Conservation (phyloP, 2,113 vertebrate genomes). For the Eonycteris spelaea region DNA sequence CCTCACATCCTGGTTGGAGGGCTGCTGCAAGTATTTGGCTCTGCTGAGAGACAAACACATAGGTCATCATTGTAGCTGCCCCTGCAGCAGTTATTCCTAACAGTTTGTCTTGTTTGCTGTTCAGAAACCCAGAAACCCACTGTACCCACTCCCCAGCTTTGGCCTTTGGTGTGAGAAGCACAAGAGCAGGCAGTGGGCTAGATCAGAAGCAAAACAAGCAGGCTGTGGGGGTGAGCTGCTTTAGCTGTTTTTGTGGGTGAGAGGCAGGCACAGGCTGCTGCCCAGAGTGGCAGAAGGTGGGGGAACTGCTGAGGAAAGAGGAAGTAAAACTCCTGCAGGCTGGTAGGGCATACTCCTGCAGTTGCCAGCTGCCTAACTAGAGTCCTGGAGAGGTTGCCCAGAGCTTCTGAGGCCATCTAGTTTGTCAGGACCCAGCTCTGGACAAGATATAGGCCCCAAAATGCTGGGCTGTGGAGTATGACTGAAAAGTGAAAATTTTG, state of each 20-base stretch:
- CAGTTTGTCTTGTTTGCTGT: background rate
- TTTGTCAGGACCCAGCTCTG: background rate
- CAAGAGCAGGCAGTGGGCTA: background rate
- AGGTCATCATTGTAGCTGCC: background rate
- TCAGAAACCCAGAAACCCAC: background rate
- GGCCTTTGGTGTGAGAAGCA: background rate
- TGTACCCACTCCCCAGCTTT: background rate
- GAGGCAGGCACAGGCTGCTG: background rate
- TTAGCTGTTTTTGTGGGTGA: background rate
- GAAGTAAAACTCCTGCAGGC: constrained; percentile 1
- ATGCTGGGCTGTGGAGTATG: background rate
- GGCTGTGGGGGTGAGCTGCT: background rate
- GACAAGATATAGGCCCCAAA: background rate
- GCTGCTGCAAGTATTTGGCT: background rate
- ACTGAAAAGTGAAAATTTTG: background rate
- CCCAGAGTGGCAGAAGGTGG: background rate
- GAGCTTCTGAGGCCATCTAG: background rate
- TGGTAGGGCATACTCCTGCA: background rate
- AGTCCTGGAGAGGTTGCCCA: background rate
- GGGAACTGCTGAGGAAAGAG: background rate
- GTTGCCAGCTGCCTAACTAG: background rate
- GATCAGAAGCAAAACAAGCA: background rate
- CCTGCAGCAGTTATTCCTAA: background rate
- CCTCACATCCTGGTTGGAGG: background rate
- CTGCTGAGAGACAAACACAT: background rate